phyloP scores from a whole-genome alignment of 2,113 vertebrate species.

The Ondatra zibethicus region DNA sequence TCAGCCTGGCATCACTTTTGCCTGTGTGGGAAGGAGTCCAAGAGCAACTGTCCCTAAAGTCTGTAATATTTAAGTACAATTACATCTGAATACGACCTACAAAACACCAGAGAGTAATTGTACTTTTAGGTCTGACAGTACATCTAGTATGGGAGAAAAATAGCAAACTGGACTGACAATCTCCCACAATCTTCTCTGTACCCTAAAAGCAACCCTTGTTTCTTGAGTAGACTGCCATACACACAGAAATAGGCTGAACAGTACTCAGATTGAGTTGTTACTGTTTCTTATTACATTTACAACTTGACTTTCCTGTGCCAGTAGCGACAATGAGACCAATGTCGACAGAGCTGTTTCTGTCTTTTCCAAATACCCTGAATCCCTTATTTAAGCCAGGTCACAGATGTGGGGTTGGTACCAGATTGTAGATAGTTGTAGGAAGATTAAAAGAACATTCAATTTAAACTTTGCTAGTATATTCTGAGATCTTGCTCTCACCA shows the following conservation, averaged over 20 bases:
- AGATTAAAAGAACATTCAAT: conserved; percentile 33
- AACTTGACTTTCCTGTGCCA: neutral
- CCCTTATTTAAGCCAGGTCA: neutral
- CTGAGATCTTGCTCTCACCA: neutral
- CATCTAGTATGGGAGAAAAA: neutral
- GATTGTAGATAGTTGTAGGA: conserved; percentile 33
- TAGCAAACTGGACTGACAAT: neutral
- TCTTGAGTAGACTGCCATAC: neutral
- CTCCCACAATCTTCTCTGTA: neutral
- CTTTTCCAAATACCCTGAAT: neutral
- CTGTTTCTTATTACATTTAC: neutral
- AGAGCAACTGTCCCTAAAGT: neutral
- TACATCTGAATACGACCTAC: neutral
- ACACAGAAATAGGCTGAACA: neutral
- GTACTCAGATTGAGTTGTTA: neutral
- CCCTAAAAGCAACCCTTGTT: neutral
- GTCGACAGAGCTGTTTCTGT: neutral
- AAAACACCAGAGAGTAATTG: neutral
- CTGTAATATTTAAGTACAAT: neutral
- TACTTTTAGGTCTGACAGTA: neutral
- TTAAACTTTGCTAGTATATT: neutral
- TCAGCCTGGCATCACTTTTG: neutral
- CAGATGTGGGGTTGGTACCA: neutral
- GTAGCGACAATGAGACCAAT: neutral
- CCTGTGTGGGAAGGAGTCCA: neutral